Conservation (phyloP, 2,797 vertebrate genomes). For the Catostomus latipinnis region DNA sequence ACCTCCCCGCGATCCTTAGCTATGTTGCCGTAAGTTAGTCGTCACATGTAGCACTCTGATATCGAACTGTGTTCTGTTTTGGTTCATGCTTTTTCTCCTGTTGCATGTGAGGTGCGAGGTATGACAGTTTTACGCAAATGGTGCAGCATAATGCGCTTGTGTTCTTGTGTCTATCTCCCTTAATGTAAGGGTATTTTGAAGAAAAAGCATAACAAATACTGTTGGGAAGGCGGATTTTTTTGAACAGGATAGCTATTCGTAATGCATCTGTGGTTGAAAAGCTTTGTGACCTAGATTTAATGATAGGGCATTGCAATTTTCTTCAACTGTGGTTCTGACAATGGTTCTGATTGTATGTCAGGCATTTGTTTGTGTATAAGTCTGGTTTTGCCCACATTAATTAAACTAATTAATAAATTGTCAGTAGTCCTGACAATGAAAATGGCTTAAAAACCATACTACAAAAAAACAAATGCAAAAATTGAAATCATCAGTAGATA, state of each 20-base stretch:
- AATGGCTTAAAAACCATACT: no score
- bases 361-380: background rate
- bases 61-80: background rate
- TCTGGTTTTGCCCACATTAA: no score
- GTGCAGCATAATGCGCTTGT: background rate
- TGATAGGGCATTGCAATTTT: conserved; percentile 18
- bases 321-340: conserved; percentile 34
- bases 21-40: conserved; percentile 34
- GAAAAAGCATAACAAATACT: background rate
- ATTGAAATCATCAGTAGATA: no score
- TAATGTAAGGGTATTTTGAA: background rate
- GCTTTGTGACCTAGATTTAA: conserved; percentile 67
- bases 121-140: no score
- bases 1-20: conserved; percentile 28
- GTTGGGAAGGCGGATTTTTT: background rate
- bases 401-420: no score
- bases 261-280: conserved; percentile 55
- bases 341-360: conserved; percentile 19
- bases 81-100: conserved; percentile 4
- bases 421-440: no score
- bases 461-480: no score
- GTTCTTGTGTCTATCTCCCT: background rate
- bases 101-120: background rate
- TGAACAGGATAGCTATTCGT: background rate
- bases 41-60: conserved; percentile 30